Base-by-base conservation (phyloP, 2,888 invertebrate species). In the Eilema griseolum region DNA sequence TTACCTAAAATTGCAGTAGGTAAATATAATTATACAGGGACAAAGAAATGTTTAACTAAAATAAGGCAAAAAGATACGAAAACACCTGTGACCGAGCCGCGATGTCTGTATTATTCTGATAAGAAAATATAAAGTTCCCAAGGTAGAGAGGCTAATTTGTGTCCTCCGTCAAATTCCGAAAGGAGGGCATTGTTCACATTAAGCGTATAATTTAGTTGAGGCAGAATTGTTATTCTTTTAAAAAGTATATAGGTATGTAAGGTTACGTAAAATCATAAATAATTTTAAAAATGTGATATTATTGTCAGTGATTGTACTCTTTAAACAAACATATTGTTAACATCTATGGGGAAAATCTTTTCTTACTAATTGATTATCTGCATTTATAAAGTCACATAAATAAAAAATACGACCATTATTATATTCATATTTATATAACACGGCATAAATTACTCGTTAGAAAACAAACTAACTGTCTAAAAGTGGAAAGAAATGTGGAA, bases 401-500 rank as follows among this genome's bases (percentile, higher is more conserved):
- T 10, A 24, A 41, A 63, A 56, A 56, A 23, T 33, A 24, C 23
- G 20, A 33, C 16, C 8, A 31, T 31, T 56, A n/a, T 65, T 23
- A 20, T 64, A 14, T 4, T 33, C 56, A 65, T 56, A 52, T 52
- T 41, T 28, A 28, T 77, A 73, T 67, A 11, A 63, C 28, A 68
- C 66, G 61, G 16, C 71, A 76, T 74, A 74, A 56, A 56, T 14
- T 33, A 28, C 31, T 65, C 14, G 69, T 80, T 75, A 75, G 65
- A 73, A 73, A 75, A 72, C 67, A 76, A 64, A 79, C 77, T 78
- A 77, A 72, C 76, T 73, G 71, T 77, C 69, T 79, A 79, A 80
- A 83, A 78, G 61, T 70, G 64, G 63, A 71, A 78, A 75, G 75
- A 79, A 82, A 80, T 81, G 83, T 77, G 73, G 73, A 79, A 84